These are phyloP conservation scores for Trichopoda pennipes DNA, from an alignment of 2,888 invertebrate species.

Conservation along the genomic window DNA sequence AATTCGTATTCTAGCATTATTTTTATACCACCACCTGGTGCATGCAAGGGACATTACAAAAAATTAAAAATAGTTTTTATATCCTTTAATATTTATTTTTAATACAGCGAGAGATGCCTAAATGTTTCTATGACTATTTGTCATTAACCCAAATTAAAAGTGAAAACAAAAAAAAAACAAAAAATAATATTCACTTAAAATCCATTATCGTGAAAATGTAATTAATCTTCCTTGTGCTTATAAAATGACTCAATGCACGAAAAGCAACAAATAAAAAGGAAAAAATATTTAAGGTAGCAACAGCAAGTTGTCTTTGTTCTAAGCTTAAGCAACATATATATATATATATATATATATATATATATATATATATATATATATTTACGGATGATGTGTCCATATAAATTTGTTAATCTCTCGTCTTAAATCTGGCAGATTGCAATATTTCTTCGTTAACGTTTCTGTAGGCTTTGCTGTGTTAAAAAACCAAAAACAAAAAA, in stretches of 20 bases:
- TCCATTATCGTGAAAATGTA: conserved; percentile 39
- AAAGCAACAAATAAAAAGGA: not conserved
- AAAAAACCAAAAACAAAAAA: not conserved
- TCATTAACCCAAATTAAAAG: conserved; percentile 47
- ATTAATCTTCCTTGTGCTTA: conserved; percentile 50
- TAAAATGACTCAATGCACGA: conserved; percentile 20
- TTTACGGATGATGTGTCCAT: conserved; percentile 20
- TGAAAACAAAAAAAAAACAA: conserved; percentile 20
- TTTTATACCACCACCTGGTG: too few relatives aligned
- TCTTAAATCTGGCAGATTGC: conserved; percentile 36
- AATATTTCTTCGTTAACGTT: not conserved
- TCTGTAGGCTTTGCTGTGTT: not conserved
- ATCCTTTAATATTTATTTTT: conserved; percentile 1
- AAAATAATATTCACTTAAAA: conserved; percentile 21
- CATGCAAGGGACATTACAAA: too few relatives aligned
- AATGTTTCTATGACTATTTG: conserved; percentile 13
- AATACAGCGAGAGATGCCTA: not conserved
- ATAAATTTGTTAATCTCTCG: conserved; percentile 25
- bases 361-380: not conserved
- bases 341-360: not conserved
- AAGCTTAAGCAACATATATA: conserved; percentile 3
- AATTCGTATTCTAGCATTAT: too few relatives aligned
- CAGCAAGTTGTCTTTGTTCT: conserved; percentile 41
- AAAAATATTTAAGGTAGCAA: conserved; percentile 32
- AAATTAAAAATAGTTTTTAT: not conserved